Conservation (phyloP, 2,113 vertebrate species). For the Irena cyanogastra region DNA sequence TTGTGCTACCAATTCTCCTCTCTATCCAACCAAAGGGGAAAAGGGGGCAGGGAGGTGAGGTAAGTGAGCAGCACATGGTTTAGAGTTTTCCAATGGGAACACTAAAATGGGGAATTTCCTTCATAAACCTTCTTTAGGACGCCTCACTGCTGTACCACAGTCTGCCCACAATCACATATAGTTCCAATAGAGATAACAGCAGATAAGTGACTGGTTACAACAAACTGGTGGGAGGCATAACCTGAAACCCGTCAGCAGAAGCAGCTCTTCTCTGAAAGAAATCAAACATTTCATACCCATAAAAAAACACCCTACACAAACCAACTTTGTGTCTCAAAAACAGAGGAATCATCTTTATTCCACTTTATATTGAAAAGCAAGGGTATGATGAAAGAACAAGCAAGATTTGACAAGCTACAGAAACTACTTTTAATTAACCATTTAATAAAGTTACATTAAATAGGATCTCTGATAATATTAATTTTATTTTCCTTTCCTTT, state of each 20-base stretch:
- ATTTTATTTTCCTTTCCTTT: not conserved
- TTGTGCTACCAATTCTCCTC: not conserved
- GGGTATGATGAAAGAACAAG: not conserved
- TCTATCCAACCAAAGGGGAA: not conserved
- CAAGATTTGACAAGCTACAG: not conserved
- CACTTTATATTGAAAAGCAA: not conserved
- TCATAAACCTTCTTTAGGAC: not conserved
- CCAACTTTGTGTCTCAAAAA: not conserved
- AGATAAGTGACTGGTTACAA: not conserved
- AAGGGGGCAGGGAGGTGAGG: fast-evolving
- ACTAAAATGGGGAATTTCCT: not conserved
- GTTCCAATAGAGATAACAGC: not conserved
- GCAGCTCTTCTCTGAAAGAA: not conserved
- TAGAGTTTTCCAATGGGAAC: not conserved
- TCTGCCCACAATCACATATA: not conserved
- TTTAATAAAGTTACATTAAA: not conserved
- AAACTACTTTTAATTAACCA: not conserved
- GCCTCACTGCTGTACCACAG: not conserved
- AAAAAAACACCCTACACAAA: not conserved
- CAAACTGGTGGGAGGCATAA: not conserved
- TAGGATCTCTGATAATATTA: not conserved
- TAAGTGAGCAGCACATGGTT: not conserved
- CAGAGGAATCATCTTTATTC: not conserved
- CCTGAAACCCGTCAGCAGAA: not conserved
- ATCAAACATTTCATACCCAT: not conserved